Percentiles rank a stretch among this genome's conserved stretches.
These are phyloP conservation scores for Eupsittula cactorum DNA, from an alignment of 2,113 vertebrate genomes.

Conservation along the genomic window DNA sequence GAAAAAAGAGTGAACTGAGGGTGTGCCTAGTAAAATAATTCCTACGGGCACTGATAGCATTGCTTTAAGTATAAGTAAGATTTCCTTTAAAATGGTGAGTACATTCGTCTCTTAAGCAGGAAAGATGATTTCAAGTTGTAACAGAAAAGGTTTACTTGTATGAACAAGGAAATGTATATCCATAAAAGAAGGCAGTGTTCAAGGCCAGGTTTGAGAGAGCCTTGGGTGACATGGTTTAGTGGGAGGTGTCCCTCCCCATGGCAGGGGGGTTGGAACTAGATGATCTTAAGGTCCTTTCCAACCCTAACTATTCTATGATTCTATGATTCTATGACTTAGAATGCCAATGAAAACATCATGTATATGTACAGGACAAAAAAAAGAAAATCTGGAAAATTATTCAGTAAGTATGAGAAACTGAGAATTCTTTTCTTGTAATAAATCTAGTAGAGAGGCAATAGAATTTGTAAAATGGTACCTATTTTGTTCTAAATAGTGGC, in stretches of 20 bases:
- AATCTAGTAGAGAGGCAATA: neutral
- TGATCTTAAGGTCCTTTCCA: too few relatives aligned
- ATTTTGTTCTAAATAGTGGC: neutral
- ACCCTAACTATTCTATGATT: too few relatives aligned
- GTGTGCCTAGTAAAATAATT: neutral
- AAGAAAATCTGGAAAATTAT: neutral
- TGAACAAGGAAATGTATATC: neutral
- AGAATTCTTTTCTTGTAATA: neutral
- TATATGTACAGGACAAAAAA: neutral
- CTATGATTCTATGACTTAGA: neutral
- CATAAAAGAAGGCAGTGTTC: neutral
- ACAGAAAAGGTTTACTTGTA: neutral
- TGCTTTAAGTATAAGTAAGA: neutral
- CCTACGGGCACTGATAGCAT: neutral
- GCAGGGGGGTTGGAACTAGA: too few relatives aligned
- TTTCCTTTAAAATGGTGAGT: neutral
- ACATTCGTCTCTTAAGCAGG: neutral
- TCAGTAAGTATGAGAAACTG: neutral
- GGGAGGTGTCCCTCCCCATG: too few relatives aligned
- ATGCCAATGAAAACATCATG: neutral
- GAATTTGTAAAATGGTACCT: neutral
- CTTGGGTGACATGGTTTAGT: too few relatives aligned
- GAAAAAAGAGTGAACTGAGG: neutral
- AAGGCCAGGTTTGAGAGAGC: too few relatives aligned
- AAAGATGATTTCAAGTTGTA: neutral